Base-by-base conservation (phyloP, 2,888 invertebrate species). In the Sinopyrophorus schimmeli region DNA sequence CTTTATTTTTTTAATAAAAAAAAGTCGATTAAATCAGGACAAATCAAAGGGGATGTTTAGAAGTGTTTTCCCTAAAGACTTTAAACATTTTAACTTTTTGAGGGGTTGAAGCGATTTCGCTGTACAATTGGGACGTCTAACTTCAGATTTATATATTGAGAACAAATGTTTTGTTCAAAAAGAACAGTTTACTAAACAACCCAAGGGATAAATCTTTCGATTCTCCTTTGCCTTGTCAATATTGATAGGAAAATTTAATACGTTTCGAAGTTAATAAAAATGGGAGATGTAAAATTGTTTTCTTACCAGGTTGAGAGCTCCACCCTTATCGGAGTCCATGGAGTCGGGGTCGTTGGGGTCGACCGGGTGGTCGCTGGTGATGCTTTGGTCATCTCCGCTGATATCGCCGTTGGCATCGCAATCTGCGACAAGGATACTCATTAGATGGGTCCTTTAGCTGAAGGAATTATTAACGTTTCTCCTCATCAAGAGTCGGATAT, bases 271-370 rank as follows among this genome's bases (percentile, higher is more conserved):
- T 27, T 46, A 30, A 38, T 46, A 38, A 46, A 27, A 31, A 11
- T 24, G 24, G 26, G 24, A 17, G 20, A 39, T 28, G 26, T 28
- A 41, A 32, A 46, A 34, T 35, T 42, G 34, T 17, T 42, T 37
- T 23, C 77, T 78, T 67, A 83, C 83, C 77, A 83, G 71, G 67
- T 83, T 83, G 39, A 83, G 78, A 17, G 83, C 83, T 28, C 75
- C 74, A 40, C 68, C 74, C 59, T 76, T 77, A 54, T 82, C 82
- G 20, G 82, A 82, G 62, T 83, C 82, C 75, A 82, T 76, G 47
- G 82, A 83, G 67, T 82, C 81, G 54, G 78, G 80, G 59, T 80
- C 80, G 54, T 78, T 71, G 53, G 78, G 79, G 37, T 74, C 77
- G 54, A 75, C 74, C 9, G 75, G 72, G 50, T 77, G 76, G 55